These are phyloP conservation scores for Crenichthys baileyi DNA, from an alignment of 2,797 vertebrate species.

Conservation along the genomic window DNA sequence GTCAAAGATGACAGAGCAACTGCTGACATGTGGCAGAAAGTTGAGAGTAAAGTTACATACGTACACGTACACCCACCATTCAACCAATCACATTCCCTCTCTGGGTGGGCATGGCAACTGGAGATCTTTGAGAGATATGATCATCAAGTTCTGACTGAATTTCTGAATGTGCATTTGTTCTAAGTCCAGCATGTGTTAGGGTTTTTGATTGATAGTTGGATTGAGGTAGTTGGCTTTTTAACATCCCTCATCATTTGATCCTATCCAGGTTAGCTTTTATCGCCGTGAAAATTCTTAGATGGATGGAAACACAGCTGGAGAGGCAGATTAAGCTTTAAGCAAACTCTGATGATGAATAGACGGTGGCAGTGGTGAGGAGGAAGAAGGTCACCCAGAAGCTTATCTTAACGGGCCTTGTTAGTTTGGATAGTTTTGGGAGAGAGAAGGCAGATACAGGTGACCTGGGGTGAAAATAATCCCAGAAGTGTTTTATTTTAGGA, in stretches of 20 bases:
- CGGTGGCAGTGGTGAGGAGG: conserved; percentile 17
- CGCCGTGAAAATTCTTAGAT: conserved; percentile 25
- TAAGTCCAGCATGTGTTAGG: conserved; percentile 7
- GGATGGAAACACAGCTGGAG: conserved; percentile 3
- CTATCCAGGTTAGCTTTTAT: conserved; percentile 28
- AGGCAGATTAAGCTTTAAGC: conserved; percentile 17
- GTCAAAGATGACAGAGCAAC: conserved; percentile 65
- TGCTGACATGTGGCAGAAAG: conserved; percentile 69
- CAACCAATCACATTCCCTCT: conserved; percentile 55
- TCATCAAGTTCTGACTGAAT: conserved; percentile 54
- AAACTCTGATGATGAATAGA: conserved; percentile 44
- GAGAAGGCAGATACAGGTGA: conserved; percentile 13
- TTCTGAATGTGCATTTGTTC: conserved; percentile 24
- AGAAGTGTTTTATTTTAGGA: conserved; percentile 4
- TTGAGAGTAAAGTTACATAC: conserved; percentile 61
- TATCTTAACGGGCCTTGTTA: conserved; percentile 44
- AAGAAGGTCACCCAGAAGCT: conserved; percentile 50
- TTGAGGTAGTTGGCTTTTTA: conserved; percentile 1
- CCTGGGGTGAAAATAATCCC: conserved; percentile 32
- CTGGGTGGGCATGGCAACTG: conserved; percentile 68
- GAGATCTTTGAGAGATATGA: conserved; percentile 65
- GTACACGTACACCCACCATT: conserved; percentile 6
- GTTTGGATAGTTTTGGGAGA: conserved; percentile 12
- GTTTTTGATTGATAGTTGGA: conserved; percentile 2
- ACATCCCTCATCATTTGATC: conserved; percentile 27